Base-by-base conservation (phyloP, 2,797 vertebrate species). In the Protosalanx chinensis region DNA sequence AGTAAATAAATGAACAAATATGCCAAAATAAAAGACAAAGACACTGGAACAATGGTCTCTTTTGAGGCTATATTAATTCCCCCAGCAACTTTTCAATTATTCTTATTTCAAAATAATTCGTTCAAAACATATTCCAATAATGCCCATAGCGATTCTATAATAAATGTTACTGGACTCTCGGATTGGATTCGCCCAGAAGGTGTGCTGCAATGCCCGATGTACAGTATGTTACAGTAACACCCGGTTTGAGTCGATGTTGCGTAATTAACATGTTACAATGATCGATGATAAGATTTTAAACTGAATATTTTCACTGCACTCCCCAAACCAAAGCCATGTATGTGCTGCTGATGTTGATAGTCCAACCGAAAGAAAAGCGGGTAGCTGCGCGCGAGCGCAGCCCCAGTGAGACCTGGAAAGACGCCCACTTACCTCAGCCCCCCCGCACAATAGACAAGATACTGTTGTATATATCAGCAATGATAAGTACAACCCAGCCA, bases 371-470 rank as follows among this genome's bases (percentile, higher is more conserved):
- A 72, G 84, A 78, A 87, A 88, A 85, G 81, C 86, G 88, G 90
- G 89, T 79, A 88, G 87, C 86, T 82, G 79, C 79, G 81, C 78
- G 56, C 79, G 82, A 57, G 83, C 83, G 84, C 82, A 88, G 84
- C 85, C 87, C 87, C 90, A 76, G 87, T 75, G 56, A 85, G 88
- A 88, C 88, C 88, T 85, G 87, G 85, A 92, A 88, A 90, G 91
- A 92, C 92, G 91, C 92, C 92, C 92, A 92, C 89, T 90, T 91
- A 86, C 84, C 87, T 64, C 87, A 78, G 81, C 86, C 85, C 23
- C 23, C 82, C 81, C 84, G 87, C 88, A 90, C 89, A 91, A 91
- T 88, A 75, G 87, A 86, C 80, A 5, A 82, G 79, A 81, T 35
- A 35, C 30, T 81, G 56, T 73, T 77, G 80, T 76, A 70, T 79